Base-by-base conservation (phyloP, 1,140 invertebrate genomes). In the Scaptomyza pallida region DNA sequence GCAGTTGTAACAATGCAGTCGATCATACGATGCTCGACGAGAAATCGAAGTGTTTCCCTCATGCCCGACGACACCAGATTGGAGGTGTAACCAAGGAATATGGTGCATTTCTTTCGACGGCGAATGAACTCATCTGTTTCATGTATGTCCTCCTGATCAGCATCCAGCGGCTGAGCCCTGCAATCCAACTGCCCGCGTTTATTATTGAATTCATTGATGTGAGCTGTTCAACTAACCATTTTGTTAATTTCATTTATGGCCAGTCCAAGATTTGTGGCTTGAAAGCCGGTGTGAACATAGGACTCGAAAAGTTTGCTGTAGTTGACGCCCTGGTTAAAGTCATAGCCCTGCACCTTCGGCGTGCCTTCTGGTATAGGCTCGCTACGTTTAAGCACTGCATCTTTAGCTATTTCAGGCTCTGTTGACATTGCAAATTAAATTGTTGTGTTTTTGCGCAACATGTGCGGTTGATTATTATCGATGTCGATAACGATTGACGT, bases 1-100 rank as follows among this genome's bases (percentile, higher is more conserved):
- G 98, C 99, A 44, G 98, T 99, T 35, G 98, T 98, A 0, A 99
- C 99, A 68, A 99, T 94, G 89, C 97, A 98, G 92, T 99, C 99
- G 37, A 99, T 80, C 86, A 91, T 90, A 15, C 95, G 96, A 92
- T 99, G 96, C 91, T 99, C 94, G 3, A 97, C 97, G 59, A 99
- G 92, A 93, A 97, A 98, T 69, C 94, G 92, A 70, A 99, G 96
- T 0, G 96, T 96, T 75, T 99, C 99, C 82, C 99, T 92, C 43
- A 99, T 92, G 15, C 99, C 99, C 59, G 96, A 97, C 0, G 98
- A 99, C 8, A 98, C 96, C 93, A 99, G 96, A 91, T 99, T 99
- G 0, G 98, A 99, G 4, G 99, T 99, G 90, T 97, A 99, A 0
- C 98, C 98, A 56, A 99, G 92, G 92, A 99, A 99, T 89, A 99